Evolutionary conservation across 2,888 invertebrate genomes (phyloP), one percentile per base, ranked within the genome.

Genomic region (Margaritifera margaritifera): DNA sequence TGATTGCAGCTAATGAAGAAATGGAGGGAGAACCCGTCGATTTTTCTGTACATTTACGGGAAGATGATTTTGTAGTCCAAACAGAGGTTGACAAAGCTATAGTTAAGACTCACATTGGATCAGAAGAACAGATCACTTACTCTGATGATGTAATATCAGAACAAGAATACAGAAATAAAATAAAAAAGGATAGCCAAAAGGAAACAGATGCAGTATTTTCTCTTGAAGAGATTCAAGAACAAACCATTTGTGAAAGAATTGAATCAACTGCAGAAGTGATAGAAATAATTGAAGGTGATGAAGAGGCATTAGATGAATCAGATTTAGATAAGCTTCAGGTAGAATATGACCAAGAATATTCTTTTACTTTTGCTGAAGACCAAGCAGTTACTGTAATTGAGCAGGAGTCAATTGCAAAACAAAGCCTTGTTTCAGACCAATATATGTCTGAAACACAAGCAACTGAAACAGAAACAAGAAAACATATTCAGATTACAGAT

Each of bases 1-100:
- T 76, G 27, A 65, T 72, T 57, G 77, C 77, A 50, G 82, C 84
- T 59, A 81, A 80, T 69, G 82, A 82, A 61, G 84, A 83, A 74
- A 77, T 80, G 75, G 80, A 74, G 56, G 82, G 80, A 50, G 72
- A 72, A 57, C 80, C 80, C 2, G 70, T 77, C 11, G 79, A 73
- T 42, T 80, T 80, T 66, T 75, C 77, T 58, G 78, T 76, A 24
- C 70, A 71, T 55, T 68, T 69, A 57, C 60, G 61, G 51, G 67
- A 67, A 15, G 75, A 75, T 27, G 74, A 77, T 61, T 63, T 72
- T 53, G 63, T 64, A n/a, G 60, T 62, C 19, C 60, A 67, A 31
- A 67, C 59, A 3, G 68, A 64, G 4, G 69, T 69, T 22, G 66
- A 69, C n/a, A 50, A 67, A 52, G 55, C 52, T 20, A 53, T 22